Percentiles rank a stretch among this genome's conserved stretches.
Conservation (phyloP, 1,140 invertebrate species). For the Protaetia brevitarsis region DNA sequence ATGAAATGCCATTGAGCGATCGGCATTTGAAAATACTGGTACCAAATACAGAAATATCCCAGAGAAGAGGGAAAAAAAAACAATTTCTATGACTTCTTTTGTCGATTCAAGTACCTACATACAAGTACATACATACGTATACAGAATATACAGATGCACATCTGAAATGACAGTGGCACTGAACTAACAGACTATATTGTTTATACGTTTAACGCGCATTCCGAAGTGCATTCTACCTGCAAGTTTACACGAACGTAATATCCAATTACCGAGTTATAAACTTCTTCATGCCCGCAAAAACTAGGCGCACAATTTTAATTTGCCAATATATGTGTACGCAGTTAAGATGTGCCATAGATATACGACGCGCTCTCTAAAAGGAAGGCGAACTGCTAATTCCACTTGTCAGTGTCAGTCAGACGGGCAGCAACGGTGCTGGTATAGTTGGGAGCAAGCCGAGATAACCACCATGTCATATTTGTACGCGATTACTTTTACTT, state of each 20-base stretch:
- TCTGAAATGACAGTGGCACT: constrained; percentile 13
- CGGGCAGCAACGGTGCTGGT: not conserved
- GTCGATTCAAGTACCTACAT: not conserved
- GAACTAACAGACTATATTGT: constrained; percentile 29
- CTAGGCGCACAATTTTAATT: constrained; percentile 29
- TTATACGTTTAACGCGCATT: constrained; percentile 40
- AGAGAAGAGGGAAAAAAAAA: too few species aligned
- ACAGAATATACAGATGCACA: too few species aligned
- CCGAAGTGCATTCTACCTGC: constrained; percentile 40
- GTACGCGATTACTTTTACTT: constrained; percentile 5
- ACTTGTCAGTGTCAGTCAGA: constrained; percentile 21
- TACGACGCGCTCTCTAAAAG: constrained; percentile 15
- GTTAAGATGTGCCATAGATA: constrained; percentile 21
- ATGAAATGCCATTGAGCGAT: too few species aligned
- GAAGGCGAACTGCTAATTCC: constrained; percentile 22
- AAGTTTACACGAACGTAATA: constrained; percentile 43
- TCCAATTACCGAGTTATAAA: constrained; percentile 44
- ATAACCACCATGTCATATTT: constrained; percentile 18
- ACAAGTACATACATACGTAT: not conserved
- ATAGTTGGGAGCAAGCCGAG: not conserved
- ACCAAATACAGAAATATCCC: too few species aligned
- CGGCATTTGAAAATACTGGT: too few species aligned
- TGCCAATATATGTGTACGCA: constrained; percentile 21
- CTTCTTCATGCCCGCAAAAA: constrained; percentile 37
- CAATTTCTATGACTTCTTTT: not conserved